Base-by-base conservation (phyloP, 2,888 invertebrate species). In the Leptopilina syphax region DNA sequence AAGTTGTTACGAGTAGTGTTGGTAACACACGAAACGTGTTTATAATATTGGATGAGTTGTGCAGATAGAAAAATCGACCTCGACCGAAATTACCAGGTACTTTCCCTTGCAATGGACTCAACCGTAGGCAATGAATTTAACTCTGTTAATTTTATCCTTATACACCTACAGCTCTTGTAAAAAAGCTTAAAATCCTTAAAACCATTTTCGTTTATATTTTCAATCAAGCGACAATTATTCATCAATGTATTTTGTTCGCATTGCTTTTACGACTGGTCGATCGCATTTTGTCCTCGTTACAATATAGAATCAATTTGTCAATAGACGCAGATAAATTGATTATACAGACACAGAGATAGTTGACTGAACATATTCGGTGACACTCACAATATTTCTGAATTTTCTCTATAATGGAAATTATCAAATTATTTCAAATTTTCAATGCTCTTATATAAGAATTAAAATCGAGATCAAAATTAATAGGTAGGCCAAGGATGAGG, bases 211-310 rank as follows among this genome's bases (percentile, higher is more conserved):
- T 24, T 54, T 73, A 57, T 57, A 57, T 57, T 57, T 27, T n/a
- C 8, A 34, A 0, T 73, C n/a, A 34, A 65, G 60, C n/a, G 68
- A 54, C 79, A 80, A 81, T 80, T 81, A 68, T 79, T 81, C 76
- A 79, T 79, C 77, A 47, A 77, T 76, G 41, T 66, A 27, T 68
- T 41, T 13, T 24, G 12, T 66, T 34, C 34, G 34, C 41, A 66
- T 41, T 68, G 47, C 18, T 67, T 68, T 68, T 24, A 9, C 10
- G 68, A 68, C 18, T 68, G 50, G 50, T 47, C 47, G 68, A 68
- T 65, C 65, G 65, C 65, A 65, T 65, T 34, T 34, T 65, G 65
- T 27, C 65, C 65, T 65, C 65, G 65, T 65, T 65, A 65, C 41
- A 34, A 12, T 41, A 41, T 65, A 18, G 9, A 47, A 9, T 7